These are phyloP conservation scores for Lontra canadensis DNA, from an alignment of 2,113 vertebrate genomes.

Conservation along the genomic window DNA sequence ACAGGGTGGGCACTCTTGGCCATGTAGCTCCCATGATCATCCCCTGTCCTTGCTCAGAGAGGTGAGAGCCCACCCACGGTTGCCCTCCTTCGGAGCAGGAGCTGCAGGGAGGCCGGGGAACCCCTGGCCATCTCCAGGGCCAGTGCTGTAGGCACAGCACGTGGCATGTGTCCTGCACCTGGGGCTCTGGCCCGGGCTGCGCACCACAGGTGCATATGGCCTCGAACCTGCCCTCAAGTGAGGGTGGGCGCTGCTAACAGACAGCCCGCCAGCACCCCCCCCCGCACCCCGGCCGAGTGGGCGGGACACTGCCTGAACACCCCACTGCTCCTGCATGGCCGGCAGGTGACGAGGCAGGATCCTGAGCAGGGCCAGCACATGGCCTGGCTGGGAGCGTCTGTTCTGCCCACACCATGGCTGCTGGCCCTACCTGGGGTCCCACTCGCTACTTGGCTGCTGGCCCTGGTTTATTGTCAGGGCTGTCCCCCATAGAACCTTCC, in stretches of 20 bases:
- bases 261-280: background rate
- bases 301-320: background rate
- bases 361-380: background rate
- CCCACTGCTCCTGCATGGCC: background rate
- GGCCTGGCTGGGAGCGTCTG: background rate
- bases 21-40: too few relatives aligned
- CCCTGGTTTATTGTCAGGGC: too few relatives aligned
- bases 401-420: rapidly evolving
- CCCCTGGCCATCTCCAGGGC: background rate
- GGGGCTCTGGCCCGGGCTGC: background rate
- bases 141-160: too few relatives aligned
- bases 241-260: background rate
- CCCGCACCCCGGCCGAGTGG: background rate
- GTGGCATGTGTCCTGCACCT: background rate
- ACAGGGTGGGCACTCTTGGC: rapidly evolving
- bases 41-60: background rate
- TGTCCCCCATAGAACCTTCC: background rate
- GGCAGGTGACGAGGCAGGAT: background rate
- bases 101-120: background rate
- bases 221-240: background rate
- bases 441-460: background rate
- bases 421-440: background rate
- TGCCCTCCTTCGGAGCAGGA: background rate
- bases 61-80: background rate
- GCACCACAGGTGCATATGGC: background rate